Percentiles rank a stretch among this genome's conserved stretches.
These are phyloP conservation scores for Cotesia congregata DNA, from an alignment of 2,888 invertebrate species.

Conservation along the genomic window DNA sequence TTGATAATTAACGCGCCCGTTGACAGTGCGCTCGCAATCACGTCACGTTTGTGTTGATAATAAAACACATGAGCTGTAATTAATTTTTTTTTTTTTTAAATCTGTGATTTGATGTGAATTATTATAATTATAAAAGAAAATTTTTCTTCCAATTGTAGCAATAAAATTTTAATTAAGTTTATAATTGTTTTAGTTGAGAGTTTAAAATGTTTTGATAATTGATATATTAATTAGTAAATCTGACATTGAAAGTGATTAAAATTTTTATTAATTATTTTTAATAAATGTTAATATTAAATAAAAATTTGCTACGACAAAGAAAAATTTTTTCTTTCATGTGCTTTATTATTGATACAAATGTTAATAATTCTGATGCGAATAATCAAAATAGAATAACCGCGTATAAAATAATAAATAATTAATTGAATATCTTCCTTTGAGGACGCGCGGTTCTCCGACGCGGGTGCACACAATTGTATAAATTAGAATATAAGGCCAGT, in stretches of 20 bases:
- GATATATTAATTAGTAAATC: not conserved
- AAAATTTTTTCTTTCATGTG: not conserved
- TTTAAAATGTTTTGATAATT: not conserved
- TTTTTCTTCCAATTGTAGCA: constrained; percentile 36
- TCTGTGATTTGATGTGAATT: constrained; percentile 24
- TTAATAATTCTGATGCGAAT: constrained; percentile 43
- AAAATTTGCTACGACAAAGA: not conserved
- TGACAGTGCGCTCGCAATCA: not conserved
- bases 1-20: constrained; percentile 12
- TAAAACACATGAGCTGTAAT: constrained; percentile 1
- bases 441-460: constrained; percentile 41
- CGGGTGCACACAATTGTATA: constrained; percentile 58
- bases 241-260: not conserved
- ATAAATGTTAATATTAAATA: not conserved
- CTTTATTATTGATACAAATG: constrained; percentile 35
- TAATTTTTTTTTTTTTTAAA: constrained; percentile 21
- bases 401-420: constrained; percentile 13
- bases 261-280: not conserved
- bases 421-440: constrained; percentile 29
- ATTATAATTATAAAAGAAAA: not conserved
- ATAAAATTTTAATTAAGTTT: constrained; percentile 23
- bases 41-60: constrained; percentile 17
- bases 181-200: constrained; percentile 40
- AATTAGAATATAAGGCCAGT: constrained; percentile 70
- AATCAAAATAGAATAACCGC: constrained; percentile 17